A percentile compares a stretch with the other conserved stretches of the same genome.
phyloP scores from a whole-genome alignment of 2,797 vertebrate species.

The Oreortyx pictus region DNA sequence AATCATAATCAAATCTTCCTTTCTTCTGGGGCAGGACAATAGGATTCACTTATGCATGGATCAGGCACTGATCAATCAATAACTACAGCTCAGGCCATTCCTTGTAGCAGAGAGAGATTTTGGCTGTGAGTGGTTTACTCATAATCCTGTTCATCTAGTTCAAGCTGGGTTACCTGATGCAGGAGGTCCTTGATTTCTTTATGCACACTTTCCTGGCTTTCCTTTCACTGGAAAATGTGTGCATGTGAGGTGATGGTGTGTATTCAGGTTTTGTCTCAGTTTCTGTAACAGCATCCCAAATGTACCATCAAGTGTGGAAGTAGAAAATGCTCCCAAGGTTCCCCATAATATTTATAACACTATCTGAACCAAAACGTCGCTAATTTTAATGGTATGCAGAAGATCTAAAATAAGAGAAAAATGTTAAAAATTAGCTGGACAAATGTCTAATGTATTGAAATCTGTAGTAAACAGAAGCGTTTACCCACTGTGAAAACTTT shows the following conservation, averaged over 20 bases:
- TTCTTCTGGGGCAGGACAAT: background rate
- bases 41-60: background rate
- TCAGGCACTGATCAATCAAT: background rate
- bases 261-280: background rate
- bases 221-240: background rate
- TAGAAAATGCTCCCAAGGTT: background rate
- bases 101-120: background rate
- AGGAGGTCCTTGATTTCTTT: background rate
- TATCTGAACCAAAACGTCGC: background rate
- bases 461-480: background rate
- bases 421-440: background rate
- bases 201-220: fast-evolving
- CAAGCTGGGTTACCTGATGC: fast-evolving
- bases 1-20: background rate
- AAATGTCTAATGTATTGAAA: background rate
- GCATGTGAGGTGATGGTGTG: background rate
- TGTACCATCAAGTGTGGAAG: background rate
- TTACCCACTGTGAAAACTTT: background rate
- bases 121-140: background rate
- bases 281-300: background rate
- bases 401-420: background rate
- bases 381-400: background rate
- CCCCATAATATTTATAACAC: too few relatives aligned
- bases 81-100: background rate
- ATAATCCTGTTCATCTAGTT: background rate